Base-by-base conservation (phyloP, 2,113 vertebrate genomes). In the Hystrix cristata region DNA sequence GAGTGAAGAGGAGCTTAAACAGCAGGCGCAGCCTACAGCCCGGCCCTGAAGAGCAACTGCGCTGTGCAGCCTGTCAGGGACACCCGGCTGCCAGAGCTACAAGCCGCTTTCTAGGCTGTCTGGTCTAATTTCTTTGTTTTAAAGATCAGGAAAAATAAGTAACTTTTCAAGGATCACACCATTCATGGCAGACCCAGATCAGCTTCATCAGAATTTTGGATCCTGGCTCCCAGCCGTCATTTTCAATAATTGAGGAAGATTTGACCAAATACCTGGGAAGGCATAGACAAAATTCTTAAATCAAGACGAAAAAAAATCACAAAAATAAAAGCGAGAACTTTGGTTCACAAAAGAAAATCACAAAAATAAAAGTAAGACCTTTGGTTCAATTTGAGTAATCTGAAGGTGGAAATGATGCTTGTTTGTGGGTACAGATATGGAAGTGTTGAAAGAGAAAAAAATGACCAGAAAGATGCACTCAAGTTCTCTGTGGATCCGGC, bases 191-290 rank as follows among this genome's bases (percentile, higher is more conserved):
- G 13, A 80, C 12, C 6, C 4, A 11, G 19, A 15, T 67, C 18
- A 53, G 19, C 27, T 92, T 23, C 6, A 8, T 91, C 72, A 87
- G 65, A 67, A 31, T 85, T 21, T 43, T 11, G 23, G 14, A 46
- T 76, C 71, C 60, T 64, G 48, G 55, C 7, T 72, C 25, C 3
- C 46, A 67, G 15, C 13, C 60, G 12, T 95, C 23, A 80, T 90
- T 91, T 85, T 80, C 62, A 97, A 71, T 7, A 72, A 43, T 27
- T 71, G 53, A 96, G 76, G 59, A 92, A 88, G 7, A 64, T 34
- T 48, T 60, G 7, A 31, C n/a, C 57, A 13, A 86, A 38, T 57
- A 43, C 4, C n/a, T 94, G 6, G 34, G 16, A 65, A 87, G 25
- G 23, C 14, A 62, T 38, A 51, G 19, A 55, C 34, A 71, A 62